Base-by-base conservation (phyloP, 2,113 vertebrate genomes). In the Onychostoma macrolepis region DNA sequence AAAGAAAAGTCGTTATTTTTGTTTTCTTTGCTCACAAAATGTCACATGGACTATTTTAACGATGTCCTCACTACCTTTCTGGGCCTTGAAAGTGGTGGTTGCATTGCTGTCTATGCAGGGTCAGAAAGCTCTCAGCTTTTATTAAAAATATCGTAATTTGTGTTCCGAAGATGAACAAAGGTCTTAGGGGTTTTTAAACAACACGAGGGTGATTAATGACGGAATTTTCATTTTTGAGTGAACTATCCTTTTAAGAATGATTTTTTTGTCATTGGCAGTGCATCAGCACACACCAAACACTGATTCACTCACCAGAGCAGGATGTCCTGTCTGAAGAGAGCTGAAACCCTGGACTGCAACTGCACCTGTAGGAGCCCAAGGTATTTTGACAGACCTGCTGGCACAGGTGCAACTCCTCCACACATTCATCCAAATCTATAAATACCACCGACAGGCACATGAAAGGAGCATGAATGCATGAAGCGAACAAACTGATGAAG, bases 301-400 rank as follows among this genome's bases (percentile, higher is more conserved):
- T 69, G 53, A 89, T 19, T 19, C 26, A 83, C 86, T 88, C 85
- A 93, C 92, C 92, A 72, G 48, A 36, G 77, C 93, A 94, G 85
- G 86, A 88, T 33, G 81, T 87, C 50, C 67, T 79, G 72, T 93
- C 88, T 26, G 71, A 67, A 69, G 90, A 77, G 36, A 88, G 87
- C 8, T 90, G 90, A 58, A 91, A 92, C 0, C 93, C 90, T 0
- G 84, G 72, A 33, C 78, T 85, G 87, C 92, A 94, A 83, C 81
- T 83, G 86, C 93, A 93, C 85, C 85, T 90, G 85, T 89, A 94
- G n/a, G 92, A 92, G 76, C 92, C 93, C 50, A 93, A 91, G 4
- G 90, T 94, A 91, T 94, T 95, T 86, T 91, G 82, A 88, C 93
- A 95, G 85, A 63, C 90, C 69, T 94, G 93, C 85, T 91, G 89